Base-by-base conservation (phyloP, 2,113 vertebrate genomes). In the Tor tambroides region DNA sequence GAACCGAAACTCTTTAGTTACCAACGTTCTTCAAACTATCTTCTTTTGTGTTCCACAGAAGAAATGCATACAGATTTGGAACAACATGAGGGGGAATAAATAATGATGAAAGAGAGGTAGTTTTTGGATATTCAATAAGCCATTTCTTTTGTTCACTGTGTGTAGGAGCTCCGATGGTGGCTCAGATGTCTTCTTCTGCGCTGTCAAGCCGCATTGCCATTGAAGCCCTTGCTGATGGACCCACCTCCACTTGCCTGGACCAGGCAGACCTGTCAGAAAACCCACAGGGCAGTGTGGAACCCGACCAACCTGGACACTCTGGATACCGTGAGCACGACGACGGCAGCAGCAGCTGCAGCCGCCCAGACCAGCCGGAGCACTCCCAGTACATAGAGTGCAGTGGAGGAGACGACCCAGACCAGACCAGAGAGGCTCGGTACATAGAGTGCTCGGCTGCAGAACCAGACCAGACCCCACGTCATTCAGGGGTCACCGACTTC, bases 171-270 rank as follows among this genome's bases (percentile, higher is more conserved):
- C 94, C 96, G 67, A 96, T 97, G 94, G 95, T 96, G 80, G 97
- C 97, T 19, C 96, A 96, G 21, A 94, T 98, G 96, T 96, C 97
- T 76, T 96, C 95, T 21, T 97, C 97, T 14, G 95, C 95, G n/a
- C 90, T 97, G 91, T 95, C 95, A 59, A 95, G 90, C 88, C 96
- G 95, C 87, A 94, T 97, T 87, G 92, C 95, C 0, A 94, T 96
- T 5, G 97, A 98, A 87, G 92, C 95, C 74, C 91, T 97, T 9
- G 93, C 94, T 0, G 97, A 98, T 11, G 97, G 97, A 19, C 97
- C 97, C 15, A 98, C 97, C 0, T 98, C 98, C 75, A 97, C 97
- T 0, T 98, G 97, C 91, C 92, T 96, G 15, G 97, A 98, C 71
- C 96, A 96, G 76, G 94, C 95, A 0, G 96, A 96, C 79, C 89